These are phyloP conservation scores for Apodemia mormo DNA, from an alignment of 2,888 invertebrate species.

Conservation along the genomic window DNA sequence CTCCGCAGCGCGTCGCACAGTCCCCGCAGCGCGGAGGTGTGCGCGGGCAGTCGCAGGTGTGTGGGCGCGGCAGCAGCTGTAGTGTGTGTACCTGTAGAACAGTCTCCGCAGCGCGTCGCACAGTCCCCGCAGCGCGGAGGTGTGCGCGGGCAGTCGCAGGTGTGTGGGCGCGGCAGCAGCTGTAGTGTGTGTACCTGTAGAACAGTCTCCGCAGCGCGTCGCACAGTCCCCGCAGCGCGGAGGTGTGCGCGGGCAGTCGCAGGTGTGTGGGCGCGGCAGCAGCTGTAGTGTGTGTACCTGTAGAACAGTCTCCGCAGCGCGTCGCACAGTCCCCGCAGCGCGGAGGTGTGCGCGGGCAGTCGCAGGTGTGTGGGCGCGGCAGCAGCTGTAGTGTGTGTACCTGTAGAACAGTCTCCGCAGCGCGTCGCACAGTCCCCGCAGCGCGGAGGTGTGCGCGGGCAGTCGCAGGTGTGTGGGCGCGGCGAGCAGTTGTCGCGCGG, in stretches of 20 bases:
- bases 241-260: constrained; percentile 72
- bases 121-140: constrained; percentile 59
- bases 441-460: constrained; percentile 59
- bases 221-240: constrained; percentile 56
- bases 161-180: constrained; percentile 89
- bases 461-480: constrained; percentile 89
- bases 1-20: constrained; percentile 54
- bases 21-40: constrained; percentile 58
- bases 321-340: constrained; percentile 52
- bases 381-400: constrained; percentile 84
- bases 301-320: constrained; percentile 56
- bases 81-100: constrained; percentile 81
- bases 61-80: constrained; percentile 87
- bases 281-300: too few relatives aligned
- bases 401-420: constrained; percentile 58
- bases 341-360: constrained; percentile 63
- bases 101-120: constrained; percentile 54
- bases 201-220: constrained; percentile 57
- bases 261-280: constrained; percentile 89
- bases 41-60: constrained; percentile 83
- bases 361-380: constrained; percentile 90
- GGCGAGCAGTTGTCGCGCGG: constrained; percentile 85
- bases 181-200: constrained; percentile 81
- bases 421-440: constrained; percentile 54
- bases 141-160: constrained; percentile 81